Base-by-base conservation (phyloP, 1,140 invertebrate genomes). In the Drosophila subobscura region DNA sequence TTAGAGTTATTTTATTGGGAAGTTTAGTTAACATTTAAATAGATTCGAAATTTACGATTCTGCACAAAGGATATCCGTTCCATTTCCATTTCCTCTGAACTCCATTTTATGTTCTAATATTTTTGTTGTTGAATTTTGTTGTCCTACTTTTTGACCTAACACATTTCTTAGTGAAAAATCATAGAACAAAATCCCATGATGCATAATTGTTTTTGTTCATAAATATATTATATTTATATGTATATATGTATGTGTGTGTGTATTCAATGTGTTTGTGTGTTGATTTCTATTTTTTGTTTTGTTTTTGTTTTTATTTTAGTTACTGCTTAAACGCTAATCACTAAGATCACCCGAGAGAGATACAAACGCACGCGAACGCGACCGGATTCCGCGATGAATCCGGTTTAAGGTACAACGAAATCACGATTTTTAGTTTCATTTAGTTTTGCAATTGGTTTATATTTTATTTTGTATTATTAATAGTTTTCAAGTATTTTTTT, bases 331-430 rank as follows among this genome's bases (percentile, higher is more conserved):
- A 79, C 79, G 72, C 76, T 88, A 89, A 88, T 88, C 84, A 89
- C 84, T 89, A 91, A 88, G 89, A 91, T 91, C 90, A 91, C 90
- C 90, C 90, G 90, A 91, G 90, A 78, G 72, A 91, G 81, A 90
- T 90, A 91, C 88, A 88, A 90, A 88, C 83, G 83, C 83, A 90
- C 90, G 86, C 90, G 88, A 91, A 91, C 90, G 90, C 90, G 90
- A 90, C 89, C 90, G 89, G 90, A 91, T 91, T 91, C 90, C 90
- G 89, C 90, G 90, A 86, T 90, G 90, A 91, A 91, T 91, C 90
- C 90, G 90, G 89, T 90, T 91, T 91, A 91, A 91, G 90, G 90
- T 91, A 91, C 86, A 91, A 91, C 90, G 90, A 91, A 91, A 91
- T 91, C 90, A 91, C 90, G 90, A 91, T 91, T 89, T 85, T 66